phyloP scores from a whole-genome alignment of 1,140 invertebrate species.

The Neodiprion virginianus region DNA sequence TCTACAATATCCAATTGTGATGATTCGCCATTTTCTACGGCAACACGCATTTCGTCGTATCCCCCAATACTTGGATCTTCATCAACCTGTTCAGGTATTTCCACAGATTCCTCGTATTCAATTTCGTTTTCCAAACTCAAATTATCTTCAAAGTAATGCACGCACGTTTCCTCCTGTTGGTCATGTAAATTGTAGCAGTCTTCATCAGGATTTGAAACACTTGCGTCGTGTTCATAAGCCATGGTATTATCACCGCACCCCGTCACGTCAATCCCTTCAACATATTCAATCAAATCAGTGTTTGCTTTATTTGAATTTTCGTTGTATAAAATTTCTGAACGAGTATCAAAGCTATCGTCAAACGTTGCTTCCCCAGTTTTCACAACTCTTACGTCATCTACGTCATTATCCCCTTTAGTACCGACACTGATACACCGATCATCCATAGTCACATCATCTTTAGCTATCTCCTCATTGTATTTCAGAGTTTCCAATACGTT shows the following conservation, averaged over 20 bases:
- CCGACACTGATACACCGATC: neutral
- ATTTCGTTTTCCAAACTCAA: neutral
- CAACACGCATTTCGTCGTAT: neutral
- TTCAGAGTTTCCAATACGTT: neutral
- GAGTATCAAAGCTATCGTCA: conserved; percentile 35
- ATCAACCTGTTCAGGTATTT: too few relatives aligned
- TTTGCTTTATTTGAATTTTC: neutral
- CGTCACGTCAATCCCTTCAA: neutral
- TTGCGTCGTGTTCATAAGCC: neutral
- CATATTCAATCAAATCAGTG: neutral
- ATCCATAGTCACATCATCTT: conserved; percentile 19
- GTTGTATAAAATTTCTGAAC: neutral
- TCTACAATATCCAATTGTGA: neutral
- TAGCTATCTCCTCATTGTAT: conserved; percentile 28
- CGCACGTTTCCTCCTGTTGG: neutral
- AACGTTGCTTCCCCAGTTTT: conserved; percentile 44
- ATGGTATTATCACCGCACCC: neutral
- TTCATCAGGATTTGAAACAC: neutral
- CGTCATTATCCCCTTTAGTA: conserved; percentile 22
- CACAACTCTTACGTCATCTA: conserved; percentile 35
- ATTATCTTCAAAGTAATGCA: neutral
- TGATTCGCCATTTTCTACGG: neutral
- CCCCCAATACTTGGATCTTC: neutral
- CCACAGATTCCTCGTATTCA: too few relatives aligned
- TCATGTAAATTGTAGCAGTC: neutral